Percentiles rank a stretch among this genome's conserved stretches.
phyloP scores from a whole-genome alignment of 2,888 invertebrate species.

The Actias luna region DNA sequence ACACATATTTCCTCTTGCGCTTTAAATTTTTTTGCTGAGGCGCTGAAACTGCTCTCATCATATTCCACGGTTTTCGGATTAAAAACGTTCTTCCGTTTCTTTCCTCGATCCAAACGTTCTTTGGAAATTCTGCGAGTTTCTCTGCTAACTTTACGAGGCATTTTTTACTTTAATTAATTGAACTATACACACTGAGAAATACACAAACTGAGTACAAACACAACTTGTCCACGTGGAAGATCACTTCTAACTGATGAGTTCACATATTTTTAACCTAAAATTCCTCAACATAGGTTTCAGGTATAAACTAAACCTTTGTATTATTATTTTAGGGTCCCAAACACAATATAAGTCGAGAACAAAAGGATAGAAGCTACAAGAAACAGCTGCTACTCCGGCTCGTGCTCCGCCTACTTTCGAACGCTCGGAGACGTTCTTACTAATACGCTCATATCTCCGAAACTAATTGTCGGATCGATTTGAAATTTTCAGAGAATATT shows the following conservation, averaged over 20 bases:
- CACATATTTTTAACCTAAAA: background rate
- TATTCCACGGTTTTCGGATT: slow-evolving; percentile 7
- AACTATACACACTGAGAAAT: background rate
- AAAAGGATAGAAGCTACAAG: background rate
- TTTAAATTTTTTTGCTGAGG: slow-evolving; percentile 21
- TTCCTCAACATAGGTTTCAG: background rate
- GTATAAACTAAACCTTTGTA: background rate
- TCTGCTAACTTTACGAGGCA: background rate
- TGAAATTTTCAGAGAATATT: slow-evolving; percentile 6
- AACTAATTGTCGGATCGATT: background rate
- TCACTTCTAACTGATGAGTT: background rate
- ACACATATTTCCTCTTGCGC: slow-evolving; percentile 12
- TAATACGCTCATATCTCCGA: too few species aligned
- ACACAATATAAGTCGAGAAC: background rate
- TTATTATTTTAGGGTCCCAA: background rate
- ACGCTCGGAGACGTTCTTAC: too few species aligned
- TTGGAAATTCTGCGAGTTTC: background rate
- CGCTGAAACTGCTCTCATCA: slow-evolving; percentile 14
- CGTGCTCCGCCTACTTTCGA: background rate
- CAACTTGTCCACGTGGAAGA: background rate
- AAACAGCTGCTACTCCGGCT: slow-evolving; percentile 4
- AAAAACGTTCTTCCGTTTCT: background rate
- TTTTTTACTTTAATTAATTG: background rate
- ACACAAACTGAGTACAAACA: slow-evolving; percentile 1
- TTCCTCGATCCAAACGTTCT: background rate